These are phyloP conservation scores for Neoascia interrupta DNA, from an alignment of 2,888 invertebrate genomes.

Conservation along the genomic window DNA sequence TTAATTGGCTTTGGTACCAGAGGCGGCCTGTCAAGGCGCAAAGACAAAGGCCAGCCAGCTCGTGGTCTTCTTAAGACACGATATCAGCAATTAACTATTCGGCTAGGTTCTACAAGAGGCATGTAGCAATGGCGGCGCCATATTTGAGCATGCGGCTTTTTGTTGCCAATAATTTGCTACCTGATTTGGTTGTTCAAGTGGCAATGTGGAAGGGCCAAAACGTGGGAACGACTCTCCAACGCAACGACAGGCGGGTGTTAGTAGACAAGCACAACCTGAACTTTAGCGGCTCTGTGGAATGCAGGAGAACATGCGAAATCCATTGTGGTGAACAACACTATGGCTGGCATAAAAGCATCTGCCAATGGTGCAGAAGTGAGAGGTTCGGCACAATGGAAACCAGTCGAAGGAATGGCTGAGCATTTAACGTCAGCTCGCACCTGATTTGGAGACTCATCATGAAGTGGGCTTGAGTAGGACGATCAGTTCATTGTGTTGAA, in stretches of 20 bases:
- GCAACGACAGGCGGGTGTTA: too few relatives aligned
- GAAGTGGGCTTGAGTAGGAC: conserved; percentile 41
- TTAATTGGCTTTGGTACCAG: conserved; percentile 46
- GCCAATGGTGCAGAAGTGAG: too few relatives aligned
- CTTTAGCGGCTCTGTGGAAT: conserved; percentile 7
- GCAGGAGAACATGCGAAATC: conserved; percentile 9
- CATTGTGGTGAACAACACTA: too few relatives aligned
- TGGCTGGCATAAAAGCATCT: too few relatives aligned
- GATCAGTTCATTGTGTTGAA: conserved; percentile 33
- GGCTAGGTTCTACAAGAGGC: conserved; percentile 20
- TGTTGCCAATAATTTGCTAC: conserved; percentile 24
- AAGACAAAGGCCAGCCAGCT: conserved; percentile 24
- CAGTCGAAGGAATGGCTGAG: conserved; percentile 25
- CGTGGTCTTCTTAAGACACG: conserved; percentile 31
- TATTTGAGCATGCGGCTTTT: conserved; percentile 36
- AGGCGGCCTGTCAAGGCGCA: conserved; percentile 16
- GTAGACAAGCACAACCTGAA: conserved; percentile 11
- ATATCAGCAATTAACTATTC: conserved; percentile 44
- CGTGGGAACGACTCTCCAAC: too few relatives aligned
- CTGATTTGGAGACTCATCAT: conserved; percentile 9
- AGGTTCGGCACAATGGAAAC: conserved; percentile 19
- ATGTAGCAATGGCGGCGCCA: conserved; percentile 45
- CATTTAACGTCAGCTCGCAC: conserved; percentile 27
- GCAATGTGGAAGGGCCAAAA: background rate
- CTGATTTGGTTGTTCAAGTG: conserved; percentile 29